phyloP scores from a whole-genome alignment of 2,888 invertebrate genomes.

The Spialia ferax region DNA sequence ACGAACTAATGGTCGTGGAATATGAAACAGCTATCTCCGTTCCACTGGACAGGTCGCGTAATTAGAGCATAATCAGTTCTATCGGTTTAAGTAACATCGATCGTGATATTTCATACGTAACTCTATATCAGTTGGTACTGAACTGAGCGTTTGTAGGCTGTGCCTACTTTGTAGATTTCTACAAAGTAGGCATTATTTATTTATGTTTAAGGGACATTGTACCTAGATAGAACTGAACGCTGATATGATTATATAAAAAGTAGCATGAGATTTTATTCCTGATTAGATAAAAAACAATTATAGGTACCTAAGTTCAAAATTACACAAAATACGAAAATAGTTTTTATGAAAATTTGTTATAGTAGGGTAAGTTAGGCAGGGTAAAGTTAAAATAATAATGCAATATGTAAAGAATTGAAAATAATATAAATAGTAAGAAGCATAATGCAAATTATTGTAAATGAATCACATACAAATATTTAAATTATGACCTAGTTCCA shows the following conservation, averaged over 20 bases:
- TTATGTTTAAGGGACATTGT: too few relatives aligned
- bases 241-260: background rate
- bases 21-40: conserved; percentile 58
- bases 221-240: too few relatives aligned
- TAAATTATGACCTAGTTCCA: background rate
- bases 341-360: too few relatives aligned
- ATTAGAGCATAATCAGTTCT: conserved; percentile 72
- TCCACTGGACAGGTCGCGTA: conserved; percentile 66
- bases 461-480: background rate
- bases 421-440: too few relatives aligned
- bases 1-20: conserved; percentile 31
- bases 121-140: conserved; percentile 10
- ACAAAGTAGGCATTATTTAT: background rate
- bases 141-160: background rate
- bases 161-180: background rate
- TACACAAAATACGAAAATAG: too few relatives aligned
- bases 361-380: too few relatives aligned
- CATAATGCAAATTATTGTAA: background rate
- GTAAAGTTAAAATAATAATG: too few relatives aligned
- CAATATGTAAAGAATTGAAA: too few relatives aligned
- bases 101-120: conserved; percentile 44
- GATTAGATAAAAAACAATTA: background rate
- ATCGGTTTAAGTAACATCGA: conserved; percentile 50
- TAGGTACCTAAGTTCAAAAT: background rate
- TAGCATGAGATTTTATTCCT: background rate